These are phyloP conservation scores for Lophura nycthemera DNA, from an alignment of 2,113 vertebrate genomes.

Conservation along the genomic window DNA sequence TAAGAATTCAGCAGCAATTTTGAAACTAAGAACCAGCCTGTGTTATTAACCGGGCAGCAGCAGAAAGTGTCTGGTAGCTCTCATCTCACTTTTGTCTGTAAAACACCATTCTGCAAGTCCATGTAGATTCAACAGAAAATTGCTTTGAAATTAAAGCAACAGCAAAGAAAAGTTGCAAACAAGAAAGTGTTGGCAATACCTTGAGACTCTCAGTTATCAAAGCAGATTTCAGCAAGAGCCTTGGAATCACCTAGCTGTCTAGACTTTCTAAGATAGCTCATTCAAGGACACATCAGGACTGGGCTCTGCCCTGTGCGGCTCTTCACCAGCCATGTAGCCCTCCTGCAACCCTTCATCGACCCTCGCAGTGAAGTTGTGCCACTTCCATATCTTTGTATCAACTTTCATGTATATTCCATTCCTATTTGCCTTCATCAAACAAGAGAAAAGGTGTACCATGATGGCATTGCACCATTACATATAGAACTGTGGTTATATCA, in stretches of 20 bases:
- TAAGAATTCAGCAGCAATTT: neutral
- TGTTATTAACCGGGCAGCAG: neutral
- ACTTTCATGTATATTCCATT: neutral
- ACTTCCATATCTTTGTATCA: neutral
- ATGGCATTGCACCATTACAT: neutral
- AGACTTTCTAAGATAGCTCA: neutral
- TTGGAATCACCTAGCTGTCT: neutral
- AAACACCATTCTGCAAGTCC: neutral
- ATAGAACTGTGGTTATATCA: neutral
- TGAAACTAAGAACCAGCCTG: neutral
- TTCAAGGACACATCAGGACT: neutral
- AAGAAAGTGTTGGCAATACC: neutral
- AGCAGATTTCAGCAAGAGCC: neutral
- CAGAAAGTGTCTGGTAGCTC: neutral
- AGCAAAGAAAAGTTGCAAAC: neutral
- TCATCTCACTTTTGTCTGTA: neutral
- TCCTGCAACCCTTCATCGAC: fast-evolving
- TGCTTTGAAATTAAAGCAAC: neutral
- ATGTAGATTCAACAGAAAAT: neutral
- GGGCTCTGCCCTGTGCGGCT: neutral
- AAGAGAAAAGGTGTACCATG: neutral
- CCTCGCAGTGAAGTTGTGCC: fast-evolving
- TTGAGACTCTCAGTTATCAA: neutral
- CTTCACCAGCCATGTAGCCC: neutral
- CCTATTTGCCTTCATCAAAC: neutral